These are phyloP conservation scores for Delia radicum DNA, from an alignment of 1,140 invertebrate species.

Conservation along the genomic window DNA sequence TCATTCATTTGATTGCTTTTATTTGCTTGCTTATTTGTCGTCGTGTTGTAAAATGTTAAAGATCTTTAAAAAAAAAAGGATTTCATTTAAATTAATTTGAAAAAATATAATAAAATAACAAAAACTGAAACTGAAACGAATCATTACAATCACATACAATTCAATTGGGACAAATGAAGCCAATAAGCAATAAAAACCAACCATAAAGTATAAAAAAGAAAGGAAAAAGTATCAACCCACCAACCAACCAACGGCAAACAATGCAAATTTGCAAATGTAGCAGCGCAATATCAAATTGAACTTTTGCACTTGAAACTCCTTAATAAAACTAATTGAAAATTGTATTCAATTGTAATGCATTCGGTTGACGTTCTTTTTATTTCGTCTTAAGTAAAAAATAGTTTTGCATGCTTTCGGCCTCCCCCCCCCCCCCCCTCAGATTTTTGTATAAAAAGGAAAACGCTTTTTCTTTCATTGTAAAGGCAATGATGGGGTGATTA, in stretches of 20 bases:
- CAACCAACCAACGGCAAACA: background rate
- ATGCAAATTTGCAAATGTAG: background rate
- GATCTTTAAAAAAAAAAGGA: background rate
- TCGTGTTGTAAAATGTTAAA: background rate
- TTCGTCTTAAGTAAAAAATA: background rate
- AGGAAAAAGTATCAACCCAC: background rate
- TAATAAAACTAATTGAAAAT: conserved; percentile 17
- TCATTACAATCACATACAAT: background rate
- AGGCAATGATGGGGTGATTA: background rate
- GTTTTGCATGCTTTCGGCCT: background rate
- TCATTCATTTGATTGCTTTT: background rate
- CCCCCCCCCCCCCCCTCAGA: background rate
- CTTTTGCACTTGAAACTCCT: conserved; percentile 18
- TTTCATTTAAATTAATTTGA: conserved; percentile 17
- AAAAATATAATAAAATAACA: background rate
- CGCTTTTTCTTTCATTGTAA: background rate
- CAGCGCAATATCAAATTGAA: conserved; percentile 7
- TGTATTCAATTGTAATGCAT: conserved; percentile 9
- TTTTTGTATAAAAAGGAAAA: background rate
- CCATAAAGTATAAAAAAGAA: background rate
- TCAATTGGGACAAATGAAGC: conserved; percentile 11
- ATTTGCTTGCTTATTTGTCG: background rate
- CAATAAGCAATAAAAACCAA: background rate
- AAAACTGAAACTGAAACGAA: background rate
- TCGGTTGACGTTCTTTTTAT: background rate